A percentile compares a stretch with the other conserved stretches of the same genome.
Conservation (phyloP, 2,888 invertebrate genomes). For the Cynaeus angustus region DNA sequence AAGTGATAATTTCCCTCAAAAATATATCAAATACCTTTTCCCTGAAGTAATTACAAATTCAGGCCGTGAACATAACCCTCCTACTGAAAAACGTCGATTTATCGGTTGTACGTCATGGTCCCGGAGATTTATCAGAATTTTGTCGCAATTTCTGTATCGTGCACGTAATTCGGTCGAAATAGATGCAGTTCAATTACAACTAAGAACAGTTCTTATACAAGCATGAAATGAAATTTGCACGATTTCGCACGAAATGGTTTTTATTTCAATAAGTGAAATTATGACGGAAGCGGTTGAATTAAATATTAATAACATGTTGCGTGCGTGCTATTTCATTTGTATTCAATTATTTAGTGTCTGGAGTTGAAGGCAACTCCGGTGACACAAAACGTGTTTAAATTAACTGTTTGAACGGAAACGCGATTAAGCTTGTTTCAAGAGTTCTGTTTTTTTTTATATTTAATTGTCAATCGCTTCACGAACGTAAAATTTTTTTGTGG, state of each 20-base stretch:
- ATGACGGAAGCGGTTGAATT: neutral
- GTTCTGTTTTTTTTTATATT: no score
- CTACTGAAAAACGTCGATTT: constrained; percentile 10
- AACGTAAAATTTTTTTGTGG: neutral
- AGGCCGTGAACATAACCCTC: constrained; percentile 6
- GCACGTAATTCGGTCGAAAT: no score
- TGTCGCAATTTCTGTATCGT: no score
- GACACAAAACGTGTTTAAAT: constrained; percentile 9
- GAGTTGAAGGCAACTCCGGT: constrained; percentile 2
- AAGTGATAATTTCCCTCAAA: no score
- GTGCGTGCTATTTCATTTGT: neutral
- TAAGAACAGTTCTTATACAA: no score
- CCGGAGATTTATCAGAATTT: no score
- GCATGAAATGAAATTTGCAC: no score
- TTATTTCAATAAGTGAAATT: neutral
- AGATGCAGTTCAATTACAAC: no score
- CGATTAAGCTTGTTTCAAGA: constrained; percentile 21
- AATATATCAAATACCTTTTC: no score
- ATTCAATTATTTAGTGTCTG: constrained; percentile 1
- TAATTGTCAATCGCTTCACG: neutral
- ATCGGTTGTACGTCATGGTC: neutral
- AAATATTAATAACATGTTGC: neutral
- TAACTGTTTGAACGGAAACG: constrained; percentile 15
- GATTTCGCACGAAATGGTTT: no score
- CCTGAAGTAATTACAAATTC: constrained; percentile 6